Evolutionary conservation across 2,113 vertebrate species (phyloP), one percentile per base, ranked within the genome.

Genomic region (Azemiops feae): DNA sequence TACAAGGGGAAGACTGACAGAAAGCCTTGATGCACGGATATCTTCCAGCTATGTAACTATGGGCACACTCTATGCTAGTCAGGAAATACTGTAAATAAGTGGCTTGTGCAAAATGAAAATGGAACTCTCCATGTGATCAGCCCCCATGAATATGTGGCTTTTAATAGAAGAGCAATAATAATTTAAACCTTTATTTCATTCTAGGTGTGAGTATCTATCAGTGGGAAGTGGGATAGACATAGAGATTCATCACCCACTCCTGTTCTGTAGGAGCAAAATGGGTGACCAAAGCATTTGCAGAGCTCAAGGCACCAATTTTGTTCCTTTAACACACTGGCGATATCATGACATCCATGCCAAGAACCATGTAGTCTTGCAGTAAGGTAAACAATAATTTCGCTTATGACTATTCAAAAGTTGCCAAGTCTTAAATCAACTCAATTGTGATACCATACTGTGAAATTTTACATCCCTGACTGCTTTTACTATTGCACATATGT

Each of bases 101-200:
- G 55, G 20, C 55, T 57, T 57, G 55, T 6, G 5, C 5, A 57
- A 57, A 55, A 47, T 20, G 30, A 4, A 87, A 87, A 53, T 39
- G 16, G 20, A 43, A 43, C 16, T 9, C 54, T 55, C 4, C 34
- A 81, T 81, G 34, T 9, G 16, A 81, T 81, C 18, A 81, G 18
- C 34, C 20, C 7, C 34, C 34, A 81, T 81, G 34, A 74, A 18
- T 74, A 74, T 53, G 53, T 88, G 23, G 53, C 91, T 96, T 96
- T 96, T 96, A 94, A 50, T 81, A 20, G 27, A 87, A 52, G 11
- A 87, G 86, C 11, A 16, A 30, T 50, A 30, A n/a, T 50, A 52
- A 87, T 12, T 30, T 87, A 87, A 30, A 50, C 11, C 10, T 87
- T 87, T 87, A 27, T 87, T 52, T 87, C 47, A 87, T 81, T 43